Evolutionary conservation across 2,888 invertebrate species (phyloP).

Genomic region (Drosophila mercatorum): DNA sequence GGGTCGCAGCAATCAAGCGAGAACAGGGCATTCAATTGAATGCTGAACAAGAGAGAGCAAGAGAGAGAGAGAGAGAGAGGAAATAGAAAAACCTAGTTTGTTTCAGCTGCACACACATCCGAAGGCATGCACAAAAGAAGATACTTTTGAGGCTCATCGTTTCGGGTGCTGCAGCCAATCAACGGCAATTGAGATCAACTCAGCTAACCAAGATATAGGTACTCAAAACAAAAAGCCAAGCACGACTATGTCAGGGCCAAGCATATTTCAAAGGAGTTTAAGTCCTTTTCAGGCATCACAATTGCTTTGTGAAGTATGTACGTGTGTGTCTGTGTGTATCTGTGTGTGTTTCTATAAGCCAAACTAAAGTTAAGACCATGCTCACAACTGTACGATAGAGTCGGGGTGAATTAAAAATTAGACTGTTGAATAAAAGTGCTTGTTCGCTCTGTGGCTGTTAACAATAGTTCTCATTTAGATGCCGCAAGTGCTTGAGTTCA

Average conservation of each 20-base stretch:
- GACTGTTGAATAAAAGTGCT: slow-evolving; percentile 61
- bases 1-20: slow-evolving; percentile 25
- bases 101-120: slow-evolving; percentile 9
- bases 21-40: slow-evolving; percentile 19
- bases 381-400: background rate
- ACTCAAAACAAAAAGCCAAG: slow-evolving; percentile 13
- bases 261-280: slow-evolving; percentile 26
- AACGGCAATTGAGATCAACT: slow-evolving; percentile 19
- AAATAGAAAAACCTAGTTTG: slow-evolving; percentile 7
- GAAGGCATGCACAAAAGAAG: background rate
- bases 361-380: slow-evolving; percentile 51
- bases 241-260: slow-evolving; percentile 5
- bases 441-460: slow-evolving; percentile 49
- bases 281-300: slow-evolving; percentile 28
- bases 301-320: slow-evolving; percentile 13
- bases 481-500: slow-evolving; percentile 67
- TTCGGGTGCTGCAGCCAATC: slow-evolving; percentile 36
- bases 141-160: slow-evolving; percentile 2
- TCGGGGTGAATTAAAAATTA: slow-evolving; percentile 48
- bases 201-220: slow-evolving; percentile 22
- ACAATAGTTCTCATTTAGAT: slow-evolving; percentile 75
- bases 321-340: slow-evolving; percentile 19
- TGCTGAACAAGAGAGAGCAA: slow-evolving; percentile 22
- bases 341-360: slow-evolving; percentile 3
- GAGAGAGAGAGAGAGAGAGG: slow-evolving; percentile 4